Conservation (phyloP, 1,140 invertebrate genomes). For the Trissolcus basalis region DNA sequence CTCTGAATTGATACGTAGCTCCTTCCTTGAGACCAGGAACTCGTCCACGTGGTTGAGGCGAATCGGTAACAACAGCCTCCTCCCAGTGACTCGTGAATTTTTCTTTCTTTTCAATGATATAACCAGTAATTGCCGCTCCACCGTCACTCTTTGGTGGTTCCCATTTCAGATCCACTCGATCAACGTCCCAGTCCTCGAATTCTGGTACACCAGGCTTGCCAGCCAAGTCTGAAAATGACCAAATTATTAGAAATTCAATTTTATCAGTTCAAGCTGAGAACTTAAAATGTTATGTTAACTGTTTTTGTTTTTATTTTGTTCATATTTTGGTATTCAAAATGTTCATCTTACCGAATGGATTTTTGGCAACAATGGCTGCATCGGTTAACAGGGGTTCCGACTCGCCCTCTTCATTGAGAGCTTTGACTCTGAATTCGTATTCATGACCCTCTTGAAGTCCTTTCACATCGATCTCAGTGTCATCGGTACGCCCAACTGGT, state of each 20-base stretch:
- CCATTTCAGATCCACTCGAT: conserved; percentile 96
- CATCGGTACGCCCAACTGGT: conserved; percentile 90
- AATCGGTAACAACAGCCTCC: conserved; percentile 87
- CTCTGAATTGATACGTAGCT: conserved; percentile 94
- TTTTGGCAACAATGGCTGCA: conserved; percentile 90
- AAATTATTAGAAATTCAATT: too few species aligned
- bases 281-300: too few species aligned
- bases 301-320: neutral
- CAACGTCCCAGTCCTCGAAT: conserved; percentile 94
- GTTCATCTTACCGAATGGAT: conserved; percentile 91
- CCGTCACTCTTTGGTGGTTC: conserved; percentile 91
- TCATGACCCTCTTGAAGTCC: conserved; percentile 95
- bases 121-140: conserved; percentile 95
- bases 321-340: too few species aligned
- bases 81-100: conserved; percentile 92
- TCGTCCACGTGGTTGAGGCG: conserved; percentile 86
- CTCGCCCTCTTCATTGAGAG: conserved; percentile 98
- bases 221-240: conserved; percentile 82
- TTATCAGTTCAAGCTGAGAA: too few species aligned
- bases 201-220: conserved; percentile 92
- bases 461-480: conserved; percentile 93
- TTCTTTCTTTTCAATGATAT: conserved; percentile 98
- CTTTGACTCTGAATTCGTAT: conserved; percentile 97
- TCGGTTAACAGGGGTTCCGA: conserved; percentile 96
- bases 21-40: conserved; percentile 93